Evolutionary conservation across 2,797 vertebrate genomes (phyloP).

Genomic region (Anguilla anguilla): DNA sequence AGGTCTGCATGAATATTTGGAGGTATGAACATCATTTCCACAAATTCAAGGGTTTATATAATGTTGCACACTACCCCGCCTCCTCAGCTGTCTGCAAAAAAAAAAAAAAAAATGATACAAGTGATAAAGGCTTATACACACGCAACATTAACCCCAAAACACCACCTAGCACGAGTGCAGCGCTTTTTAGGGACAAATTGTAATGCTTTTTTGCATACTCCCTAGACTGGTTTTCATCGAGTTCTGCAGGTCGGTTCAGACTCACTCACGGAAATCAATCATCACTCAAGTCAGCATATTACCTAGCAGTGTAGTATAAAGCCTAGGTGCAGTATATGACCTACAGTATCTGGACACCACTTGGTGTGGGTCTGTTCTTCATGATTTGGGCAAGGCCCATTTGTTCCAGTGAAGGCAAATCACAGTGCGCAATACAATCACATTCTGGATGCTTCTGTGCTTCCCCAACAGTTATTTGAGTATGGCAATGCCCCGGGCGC

Average conservation of each 20-base stretch:
- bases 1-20: conserved; percentile 26
- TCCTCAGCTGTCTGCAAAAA: not conserved
- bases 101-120: not conserved
- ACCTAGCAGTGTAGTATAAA: too few relatives aligned
- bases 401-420: too few relatives aligned
- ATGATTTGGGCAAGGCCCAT: too few relatives aligned
- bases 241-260: not conserved
- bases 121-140: not conserved
- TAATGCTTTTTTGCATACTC: not conserved
- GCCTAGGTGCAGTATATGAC: too few relatives aligned
- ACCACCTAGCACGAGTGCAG: not conserved
- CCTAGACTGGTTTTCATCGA: not conserved
- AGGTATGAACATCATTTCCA: conserved; percentile 13
- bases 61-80: conserved; percentile 42
- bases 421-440: too few relatives aligned
- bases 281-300: not conserved
- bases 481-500: too few relatives aligned
- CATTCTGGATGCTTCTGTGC: too few relatives aligned
- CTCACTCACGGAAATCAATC: not conserved
- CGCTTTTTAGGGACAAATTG: not conserved
- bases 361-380: too few relatives aligned
- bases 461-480: too few relatives aligned
- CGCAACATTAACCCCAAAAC: not conserved
- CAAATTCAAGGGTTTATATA: conserved; percentile 56
- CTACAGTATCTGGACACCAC: too few relatives aligned